phyloP scores from a whole-genome alignment of 2,797 vertebrate species.

The Spatula versicolor region DNA sequence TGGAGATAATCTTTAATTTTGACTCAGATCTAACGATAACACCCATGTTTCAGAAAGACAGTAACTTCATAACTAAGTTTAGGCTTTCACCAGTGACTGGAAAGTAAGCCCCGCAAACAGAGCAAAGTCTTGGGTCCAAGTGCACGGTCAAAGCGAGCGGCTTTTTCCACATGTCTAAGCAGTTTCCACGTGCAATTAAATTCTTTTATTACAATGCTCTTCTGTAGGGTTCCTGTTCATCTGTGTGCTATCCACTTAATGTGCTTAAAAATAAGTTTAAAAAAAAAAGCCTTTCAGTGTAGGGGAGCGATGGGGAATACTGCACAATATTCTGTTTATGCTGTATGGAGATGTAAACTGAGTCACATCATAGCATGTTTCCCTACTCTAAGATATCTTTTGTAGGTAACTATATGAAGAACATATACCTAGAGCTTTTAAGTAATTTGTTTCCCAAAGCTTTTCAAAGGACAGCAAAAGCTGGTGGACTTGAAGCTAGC shows the following conservation, averaged over 20 bases:
- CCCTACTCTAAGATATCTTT: background rate
- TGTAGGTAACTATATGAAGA: background rate
- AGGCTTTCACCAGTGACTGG: background rate
- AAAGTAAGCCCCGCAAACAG: background rate
- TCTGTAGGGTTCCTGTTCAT: background rate
- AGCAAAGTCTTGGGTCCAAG: background rate
- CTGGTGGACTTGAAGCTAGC: background rate
- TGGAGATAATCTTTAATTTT: background rate
- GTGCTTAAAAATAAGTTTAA: background rate
- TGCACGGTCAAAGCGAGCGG: background rate
- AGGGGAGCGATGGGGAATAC: background rate
- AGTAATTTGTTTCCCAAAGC: background rate
- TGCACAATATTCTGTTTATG: background rate
- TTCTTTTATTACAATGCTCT: background rate
- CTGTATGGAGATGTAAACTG: background rate
- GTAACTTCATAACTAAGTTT: background rate
- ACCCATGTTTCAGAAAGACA: too few species aligned
- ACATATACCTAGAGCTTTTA: accelerated
- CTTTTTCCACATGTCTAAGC: background rate
- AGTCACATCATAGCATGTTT: accelerated
- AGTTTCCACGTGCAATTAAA: background rate
- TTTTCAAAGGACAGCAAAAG: background rate
- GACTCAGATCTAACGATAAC: too few species aligned
- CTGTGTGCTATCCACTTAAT: background rate
- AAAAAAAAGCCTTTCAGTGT: background rate